Evolutionary conservation across 2,797 vertebrate species (phyloP).

Genomic region (Acanthurus lineatus): DNA sequence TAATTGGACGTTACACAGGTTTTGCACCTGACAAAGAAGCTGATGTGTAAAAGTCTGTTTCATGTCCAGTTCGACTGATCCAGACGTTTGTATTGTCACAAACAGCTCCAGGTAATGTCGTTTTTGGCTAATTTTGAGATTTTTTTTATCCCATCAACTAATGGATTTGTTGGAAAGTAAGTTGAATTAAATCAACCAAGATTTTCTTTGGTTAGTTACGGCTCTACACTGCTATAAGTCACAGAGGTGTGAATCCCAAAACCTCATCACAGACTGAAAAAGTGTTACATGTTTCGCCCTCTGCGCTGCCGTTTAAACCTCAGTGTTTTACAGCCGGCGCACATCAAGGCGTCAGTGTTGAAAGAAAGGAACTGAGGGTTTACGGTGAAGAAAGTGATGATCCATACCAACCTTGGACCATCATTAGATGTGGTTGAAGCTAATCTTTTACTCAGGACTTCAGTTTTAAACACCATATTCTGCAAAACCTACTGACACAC

Average conservation of each 20-base stretch:
- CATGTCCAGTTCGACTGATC: no score
- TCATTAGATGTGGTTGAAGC: conserved; percentile 60
- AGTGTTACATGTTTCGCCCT: neutral
- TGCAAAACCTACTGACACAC: conserved; percentile 42
- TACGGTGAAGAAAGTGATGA: conserved; percentile 67
- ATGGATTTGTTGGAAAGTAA: no score
- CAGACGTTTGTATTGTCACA: no score
- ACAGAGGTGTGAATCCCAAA: conserved; percentile 26
- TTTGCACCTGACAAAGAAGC: no score
- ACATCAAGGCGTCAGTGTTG: conserved; percentile 43
- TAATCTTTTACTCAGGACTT: conserved; percentile 41
- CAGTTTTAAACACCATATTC: conserved; percentile 59
- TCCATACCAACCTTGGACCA: conserved; percentile 24
- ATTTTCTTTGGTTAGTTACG: no score
- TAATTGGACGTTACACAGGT: no score
- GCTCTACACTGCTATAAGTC: no score
- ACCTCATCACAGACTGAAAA: conserved; percentile 14
- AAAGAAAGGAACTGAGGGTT: conserved; percentile 43
- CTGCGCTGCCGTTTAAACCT: conserved; percentile 32
- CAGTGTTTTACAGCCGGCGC: conserved; percentile 24
- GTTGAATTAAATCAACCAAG: no score
- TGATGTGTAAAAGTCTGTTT: no score
- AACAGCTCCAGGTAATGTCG: no score
- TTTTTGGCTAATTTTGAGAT: no score
- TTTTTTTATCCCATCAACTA: no score